Evolutionary conservation across 2,888 invertebrate species (phyloP), one percentile per base, ranked within the genome.

Genomic region (Aphodius sticticus): DNA sequence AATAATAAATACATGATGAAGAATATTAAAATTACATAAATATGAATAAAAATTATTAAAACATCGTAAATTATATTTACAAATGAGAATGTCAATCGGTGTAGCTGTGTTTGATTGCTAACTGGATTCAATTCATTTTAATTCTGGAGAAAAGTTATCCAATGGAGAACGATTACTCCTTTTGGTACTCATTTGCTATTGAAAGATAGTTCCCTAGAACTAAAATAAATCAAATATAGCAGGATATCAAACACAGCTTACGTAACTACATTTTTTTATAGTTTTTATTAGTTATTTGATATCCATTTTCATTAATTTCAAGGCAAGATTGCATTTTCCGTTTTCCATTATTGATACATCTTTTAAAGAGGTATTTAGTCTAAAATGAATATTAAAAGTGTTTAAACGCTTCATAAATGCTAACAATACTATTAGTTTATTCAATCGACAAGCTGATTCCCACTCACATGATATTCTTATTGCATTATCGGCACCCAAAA

Each of bases 261-360:
- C 26, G 3, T 26, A 36, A n/a, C 37, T 74, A 74, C 16, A 15
- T 74, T 74, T 35, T 35, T 74, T 74, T 26, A 36, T 35, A n/a
- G 35, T 74, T 12, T n/a, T 74, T 74, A 35, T 15, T 74, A 36
- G 16, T 74, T 26, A 74, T 12, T 53, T 5, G 53, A 53, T 36
- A 26, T 71, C 35, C 5, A 15, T 74, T 9, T 36, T 72, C 74
- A 26, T 35, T 74, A 26, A 74, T 9, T 35, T 74, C 37, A 85
- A 85, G 86, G 86, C 86, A 86, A 86, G 85, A 85, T 84, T 84
- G 84, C 83, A 84, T 82, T 79, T 77, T 81, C 77, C 83, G 37
- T 75, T 69, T 70, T 53, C n/a, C n/a, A 36, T 70, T 35, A 15
- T 37, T 16, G 70, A 16, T 26, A 70, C 15, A 36, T 77, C 26